Base-by-base conservation (phyloP, 2,797 vertebrate genomes). In the Diglossa cyanea region DNA sequence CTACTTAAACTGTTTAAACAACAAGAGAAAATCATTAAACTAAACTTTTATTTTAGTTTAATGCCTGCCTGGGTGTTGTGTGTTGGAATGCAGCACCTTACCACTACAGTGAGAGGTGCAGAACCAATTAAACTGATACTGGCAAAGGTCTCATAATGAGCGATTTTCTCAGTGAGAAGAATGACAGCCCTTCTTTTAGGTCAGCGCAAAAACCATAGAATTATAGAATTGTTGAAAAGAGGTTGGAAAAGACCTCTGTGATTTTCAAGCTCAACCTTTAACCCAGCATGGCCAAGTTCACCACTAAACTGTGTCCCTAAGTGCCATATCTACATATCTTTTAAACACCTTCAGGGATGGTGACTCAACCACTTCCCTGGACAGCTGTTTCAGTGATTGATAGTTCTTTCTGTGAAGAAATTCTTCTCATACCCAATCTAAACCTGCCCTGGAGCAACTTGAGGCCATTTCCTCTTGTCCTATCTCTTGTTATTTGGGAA, bases 1-100 rank as follows among this genome's bases (percentile, higher is more conserved):
- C 77, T 92, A 76, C 74, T 92, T 93, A 96, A 61, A 92, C 94
- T 96, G 63, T 95, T 97, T 94, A 94, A 95, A 91, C 73, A 95
- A 63, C 35, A 71, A 93, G 83, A 58, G 76, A 93, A 94, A 96
- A 95, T 72, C 85, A 88, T 94, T 84, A 93, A 96, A 90, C 48
- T 71, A 88, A 91, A 86, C 53, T 94, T 94, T 88, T 30, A 51
- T 17, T 51, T 30, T 51, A 17, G 26, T 51, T 51, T 30, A 51
- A 51, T 11, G 11, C 67, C 90, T 89, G 93, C 30, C 76, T 82
- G 68, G 45, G 60, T 3, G 28, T 68, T 86, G 42, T 28, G 16
- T 72, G 21, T 33, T 93, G 80, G 65, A 79, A 87, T 55, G 70
- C 23, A 15, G 57, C 54, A 68, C 48, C 54, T 90, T 65, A 81